Percentiles rank a stretch among this genome's conserved stretches.
Evolutionary conservation across 2,888 invertebrate genomes (phyloP).

Genomic region (Geophilus truncorum): DNA sequence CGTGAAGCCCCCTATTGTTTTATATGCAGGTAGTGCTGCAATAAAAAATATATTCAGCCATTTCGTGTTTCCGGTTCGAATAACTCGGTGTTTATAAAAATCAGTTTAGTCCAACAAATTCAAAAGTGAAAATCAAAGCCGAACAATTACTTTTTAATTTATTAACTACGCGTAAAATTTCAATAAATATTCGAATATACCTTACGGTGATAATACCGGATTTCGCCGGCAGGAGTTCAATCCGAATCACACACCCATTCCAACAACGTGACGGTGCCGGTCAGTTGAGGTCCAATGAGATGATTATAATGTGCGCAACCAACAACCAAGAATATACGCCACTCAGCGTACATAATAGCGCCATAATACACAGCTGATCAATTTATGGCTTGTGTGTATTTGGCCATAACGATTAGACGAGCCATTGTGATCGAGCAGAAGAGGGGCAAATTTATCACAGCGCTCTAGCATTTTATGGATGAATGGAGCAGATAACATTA

Average conservation of each 20-base stretch:
- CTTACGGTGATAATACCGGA: no score
- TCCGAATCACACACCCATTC: not conserved
- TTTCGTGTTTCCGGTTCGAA: no score
- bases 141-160: no score
- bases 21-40: not conserved
- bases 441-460: slow-evolving; percentile 4
- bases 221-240: no score
- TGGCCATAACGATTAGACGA: slow-evolving; percentile 1
- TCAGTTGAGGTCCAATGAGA: not conserved
- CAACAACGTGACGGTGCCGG: not conserved
- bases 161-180: no score
- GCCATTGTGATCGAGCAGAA: slow-evolving; percentile 4
- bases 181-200: no score
- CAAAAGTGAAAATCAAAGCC: no score
- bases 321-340: slow-evolving; percentile 1
- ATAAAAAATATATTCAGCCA: not conserved
- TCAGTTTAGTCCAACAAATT: no score
- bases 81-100: no score
- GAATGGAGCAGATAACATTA: slow-evolving; percentile 7
- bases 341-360: not conserved
- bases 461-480: slow-evolving; percentile 7
- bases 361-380: slow-evolving; percentile 11
- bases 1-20: not conserved
- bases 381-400: slow-evolving; percentile 13
- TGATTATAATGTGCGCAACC: not conserved